Conservation (phyloP, 2,797 vertebrate genomes). For the Labroides dimidiatus region DNA sequence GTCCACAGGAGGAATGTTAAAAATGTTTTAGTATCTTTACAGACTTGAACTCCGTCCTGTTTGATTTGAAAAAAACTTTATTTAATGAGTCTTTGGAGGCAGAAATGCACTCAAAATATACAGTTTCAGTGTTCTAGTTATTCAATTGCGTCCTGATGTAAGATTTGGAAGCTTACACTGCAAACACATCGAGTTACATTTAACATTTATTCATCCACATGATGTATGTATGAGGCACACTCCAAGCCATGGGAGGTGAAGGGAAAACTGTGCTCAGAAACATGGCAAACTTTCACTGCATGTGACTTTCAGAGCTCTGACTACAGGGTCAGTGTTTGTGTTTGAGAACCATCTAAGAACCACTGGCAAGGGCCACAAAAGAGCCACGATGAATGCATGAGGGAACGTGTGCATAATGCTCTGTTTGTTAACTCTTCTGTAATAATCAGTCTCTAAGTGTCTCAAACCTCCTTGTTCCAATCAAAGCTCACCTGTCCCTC, state of each 20-base stretch:
- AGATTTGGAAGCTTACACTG: background rate
- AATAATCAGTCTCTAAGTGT: too few relatives aligned
- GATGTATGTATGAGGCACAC: background rate
- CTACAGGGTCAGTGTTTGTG: background rate
- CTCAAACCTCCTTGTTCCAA: too few relatives aligned
- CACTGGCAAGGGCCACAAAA: too few relatives aligned
- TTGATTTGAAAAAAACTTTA: conserved; percentile 38
- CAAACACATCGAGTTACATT: background rate
- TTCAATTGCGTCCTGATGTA: conserved; percentile 6
- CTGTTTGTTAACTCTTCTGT: too few relatives aligned
- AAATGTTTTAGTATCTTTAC: conserved; percentile 18
- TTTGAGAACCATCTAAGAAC: too few relatives aligned
- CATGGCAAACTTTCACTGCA: background rate
- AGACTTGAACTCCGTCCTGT: conserved; percentile 20
- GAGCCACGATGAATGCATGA: too few relatives aligned
- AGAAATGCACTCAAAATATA: background rate
- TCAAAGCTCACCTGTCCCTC: too few relatives aligned
- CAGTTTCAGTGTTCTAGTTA: background rate
- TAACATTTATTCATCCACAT: background rate
- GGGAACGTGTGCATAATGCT: too few relatives aligned
- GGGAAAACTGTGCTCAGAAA: background rate
- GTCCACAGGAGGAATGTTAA: conserved; percentile 26
- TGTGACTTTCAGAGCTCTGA: background rate
- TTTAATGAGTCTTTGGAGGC: conserved; percentile 10
- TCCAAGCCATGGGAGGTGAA: background rate